phyloP scores from a whole-genome alignment of 2,113 vertebrate species.

The Microtus ochrogaster region DNA sequence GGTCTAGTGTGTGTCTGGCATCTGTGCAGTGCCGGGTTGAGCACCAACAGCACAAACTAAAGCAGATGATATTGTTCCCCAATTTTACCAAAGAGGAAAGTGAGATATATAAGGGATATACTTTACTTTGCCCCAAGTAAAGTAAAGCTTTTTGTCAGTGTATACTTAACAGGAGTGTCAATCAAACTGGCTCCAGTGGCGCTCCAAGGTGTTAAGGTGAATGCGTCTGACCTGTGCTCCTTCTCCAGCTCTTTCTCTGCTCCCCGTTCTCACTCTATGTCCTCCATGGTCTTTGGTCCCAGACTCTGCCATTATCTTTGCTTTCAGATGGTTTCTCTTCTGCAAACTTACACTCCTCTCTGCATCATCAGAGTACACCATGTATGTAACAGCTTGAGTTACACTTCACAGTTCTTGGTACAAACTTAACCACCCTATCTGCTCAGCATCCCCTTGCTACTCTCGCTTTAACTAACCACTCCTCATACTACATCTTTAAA shows the following conservation, averaged over 20 bases:
- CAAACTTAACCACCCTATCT: background rate
- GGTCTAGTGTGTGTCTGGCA: too few relatives aligned
- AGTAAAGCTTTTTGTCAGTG: too few relatives aligned
- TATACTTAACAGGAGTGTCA: background rate
- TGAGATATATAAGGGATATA: too few relatives aligned
- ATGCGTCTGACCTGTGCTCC: background rate
- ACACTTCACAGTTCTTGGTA: background rate
- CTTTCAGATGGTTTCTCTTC: background rate
- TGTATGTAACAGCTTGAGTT: background rate
- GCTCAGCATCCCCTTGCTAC: background rate
- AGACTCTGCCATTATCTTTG: background rate
- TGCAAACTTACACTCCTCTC: too few relatives aligned
- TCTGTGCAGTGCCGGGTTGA: background rate
- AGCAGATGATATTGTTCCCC: background rate
- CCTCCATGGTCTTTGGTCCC: background rate
- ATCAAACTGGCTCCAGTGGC: background rate
- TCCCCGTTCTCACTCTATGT: background rate
- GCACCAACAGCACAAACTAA: background rate
- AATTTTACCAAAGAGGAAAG: background rate
- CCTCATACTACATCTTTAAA: background rate
- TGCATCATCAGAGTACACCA: background rate
- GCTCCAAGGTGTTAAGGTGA: background rate
- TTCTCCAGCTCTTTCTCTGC: background rate
- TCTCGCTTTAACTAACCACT: background rate
- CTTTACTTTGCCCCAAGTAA: background rate